phyloP scores from a whole-genome alignment of 2,113 vertebrate species.

The Myotis lucifugus region DNA sequence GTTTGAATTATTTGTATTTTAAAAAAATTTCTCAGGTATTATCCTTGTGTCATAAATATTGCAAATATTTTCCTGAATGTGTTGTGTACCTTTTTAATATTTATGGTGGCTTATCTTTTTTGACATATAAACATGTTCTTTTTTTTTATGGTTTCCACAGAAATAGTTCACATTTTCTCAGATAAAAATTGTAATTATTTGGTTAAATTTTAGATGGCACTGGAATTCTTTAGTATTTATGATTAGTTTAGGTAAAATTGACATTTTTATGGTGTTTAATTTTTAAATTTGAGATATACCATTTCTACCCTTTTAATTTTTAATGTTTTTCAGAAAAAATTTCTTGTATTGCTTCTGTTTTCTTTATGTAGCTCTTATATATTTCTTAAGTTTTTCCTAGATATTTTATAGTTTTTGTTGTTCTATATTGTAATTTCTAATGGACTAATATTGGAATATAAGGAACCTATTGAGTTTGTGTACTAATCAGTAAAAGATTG shows the following conservation, averaged over 20 bases:
- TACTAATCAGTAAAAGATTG: not conserved
- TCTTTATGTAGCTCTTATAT: not conserved
- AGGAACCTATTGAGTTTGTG: not conserved
- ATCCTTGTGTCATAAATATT: not conserved
- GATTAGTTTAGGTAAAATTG: not conserved
- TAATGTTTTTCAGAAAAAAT: slow-evolving; percentile 60
- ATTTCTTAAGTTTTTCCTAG: slow-evolving; percentile 30
- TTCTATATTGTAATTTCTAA: not conserved
- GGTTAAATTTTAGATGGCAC: not conserved
- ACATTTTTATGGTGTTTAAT: not conserved
- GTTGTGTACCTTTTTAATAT: not conserved
- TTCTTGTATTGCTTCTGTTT: slow-evolving; percentile 31
- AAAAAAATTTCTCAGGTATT: not conserved
- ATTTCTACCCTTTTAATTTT: not conserved
- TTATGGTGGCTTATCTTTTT: not conserved
- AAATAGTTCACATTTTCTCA: not conserved
- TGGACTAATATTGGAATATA: not conserved
- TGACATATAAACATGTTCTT: not conserved
- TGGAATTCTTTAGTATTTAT: not conserved
- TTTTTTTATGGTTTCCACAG: slow-evolving; percentile 3
- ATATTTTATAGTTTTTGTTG: slow-evolving; percentile 5
- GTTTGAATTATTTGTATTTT: not conserved
- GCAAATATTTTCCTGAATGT: not conserved
- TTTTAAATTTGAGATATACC: not conserved
- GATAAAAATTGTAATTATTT: slow-evolving; percentile 1